Evolutionary conservation across 53 echinoderm and acorn worm genomes (phyloP).

Genomic region (Stichopus horrens): DNA sequence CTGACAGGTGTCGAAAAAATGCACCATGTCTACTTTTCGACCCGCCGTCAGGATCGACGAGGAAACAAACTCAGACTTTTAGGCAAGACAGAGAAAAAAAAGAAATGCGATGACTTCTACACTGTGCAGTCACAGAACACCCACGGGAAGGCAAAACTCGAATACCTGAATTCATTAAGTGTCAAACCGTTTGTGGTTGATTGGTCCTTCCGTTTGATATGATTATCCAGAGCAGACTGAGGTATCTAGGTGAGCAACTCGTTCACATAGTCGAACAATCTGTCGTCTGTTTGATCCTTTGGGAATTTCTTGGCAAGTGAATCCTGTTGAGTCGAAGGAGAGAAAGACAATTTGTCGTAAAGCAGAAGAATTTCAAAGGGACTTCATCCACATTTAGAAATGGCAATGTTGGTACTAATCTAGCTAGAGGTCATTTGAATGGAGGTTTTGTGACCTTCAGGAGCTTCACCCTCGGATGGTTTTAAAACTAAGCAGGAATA

Average conservation of each 20-base stretch:
- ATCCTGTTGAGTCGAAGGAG: conserved; percentile 46
- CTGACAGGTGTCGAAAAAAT: neutral
- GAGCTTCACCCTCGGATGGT: no score
- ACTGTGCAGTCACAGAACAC: neutral
- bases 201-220: conserved; percentile 34
- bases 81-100: neutral
- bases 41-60: neutral
- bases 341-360: no score
- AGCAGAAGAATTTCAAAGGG: no score
- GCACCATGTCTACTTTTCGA: neutral
- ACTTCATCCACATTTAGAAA: no score
- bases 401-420: no score
- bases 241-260: conserved; percentile 60
- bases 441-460: no score
- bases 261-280: conserved; percentile 84
- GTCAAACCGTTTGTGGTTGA: conserved; percentile 5
- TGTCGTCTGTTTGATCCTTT: conserved; percentile 90
- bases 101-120: neutral
- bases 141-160: conserved; percentile 6
- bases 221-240: neutral
- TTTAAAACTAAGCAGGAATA: no score
- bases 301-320: conserved; percentile 95
- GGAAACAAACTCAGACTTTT: no score
- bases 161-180: conserved; percentile 28
- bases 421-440: no score